phyloP scores from a whole-genome alignment of 2,797 vertebrate genomes.

The Halcyon leucocephala region DNA sequence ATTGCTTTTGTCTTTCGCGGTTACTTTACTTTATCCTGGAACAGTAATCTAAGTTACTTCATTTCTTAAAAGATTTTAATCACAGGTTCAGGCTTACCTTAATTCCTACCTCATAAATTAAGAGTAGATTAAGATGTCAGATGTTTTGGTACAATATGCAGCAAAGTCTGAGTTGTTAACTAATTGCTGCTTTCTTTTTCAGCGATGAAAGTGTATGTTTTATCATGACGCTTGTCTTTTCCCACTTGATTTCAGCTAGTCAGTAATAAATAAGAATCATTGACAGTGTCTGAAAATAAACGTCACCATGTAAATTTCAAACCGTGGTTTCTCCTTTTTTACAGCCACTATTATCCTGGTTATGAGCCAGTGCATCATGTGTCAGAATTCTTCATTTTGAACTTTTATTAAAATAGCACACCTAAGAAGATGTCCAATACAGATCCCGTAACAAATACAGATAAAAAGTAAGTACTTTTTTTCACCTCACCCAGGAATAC shows the following conservation, averaged over 20 bases:
- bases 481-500: background rate
- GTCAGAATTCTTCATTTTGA: conserved; percentile 14
- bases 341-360: background rate
- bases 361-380: background rate
- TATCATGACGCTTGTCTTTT: background rate
- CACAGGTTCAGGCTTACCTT: background rate
- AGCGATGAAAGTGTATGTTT: background rate
- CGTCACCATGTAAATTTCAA: background rate
- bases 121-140: background rate
- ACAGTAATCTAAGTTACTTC: background rate
- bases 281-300: background rate
- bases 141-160: background rate
- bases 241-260: background rate
- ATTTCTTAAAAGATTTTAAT: background rate
- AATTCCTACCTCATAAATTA: background rate
- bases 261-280: background rate
- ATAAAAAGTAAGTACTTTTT: conserved; percentile 44
- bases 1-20: background rate
- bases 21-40: background rate
- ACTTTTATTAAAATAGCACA: background rate
- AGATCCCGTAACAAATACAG: background rate
- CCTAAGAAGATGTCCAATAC: conserved; percentile 36
- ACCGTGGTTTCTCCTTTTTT: background rate
- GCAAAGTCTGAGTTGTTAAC: background rate
- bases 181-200: background rate